Evolutionary conservation across 2,888 invertebrate species (phyloP), one percentile per base, ranked within the genome.

Genomic region (Lymantria dispar): DNA sequence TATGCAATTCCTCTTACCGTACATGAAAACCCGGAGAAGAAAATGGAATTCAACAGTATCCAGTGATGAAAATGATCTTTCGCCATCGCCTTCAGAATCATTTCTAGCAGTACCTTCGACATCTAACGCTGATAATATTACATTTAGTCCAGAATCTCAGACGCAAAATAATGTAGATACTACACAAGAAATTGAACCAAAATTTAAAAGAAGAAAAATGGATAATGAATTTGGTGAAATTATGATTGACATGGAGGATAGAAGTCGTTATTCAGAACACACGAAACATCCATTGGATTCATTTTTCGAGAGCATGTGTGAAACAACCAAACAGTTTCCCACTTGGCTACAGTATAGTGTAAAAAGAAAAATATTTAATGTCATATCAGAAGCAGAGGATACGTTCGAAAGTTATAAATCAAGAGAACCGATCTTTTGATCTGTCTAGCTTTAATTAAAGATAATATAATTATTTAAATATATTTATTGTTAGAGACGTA

Each of bases 221-320:
- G 64, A 66, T 8, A 63, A 52, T 14, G 66, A 68, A 7, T 55
- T 67, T 31, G 51, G 67, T 8, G 70, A 69, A 52, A 52, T 67
- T n/a, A 67, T 69, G 64, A 69, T 68, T 50, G 61, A 68, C 33
- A 67, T 69, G 48, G 68, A 64, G 3, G 62, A 65, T 9, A 54
- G 56, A 48, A 61, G 50, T 45, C 15, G 51, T 3, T 66, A 54
- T 9, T 22, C 41, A 10, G 56, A 66, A 0, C 49, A 45, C 0
- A 54, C 42, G 8, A 66, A 58, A 41, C 69, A 67, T 45, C 69
- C 67, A 0, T 48, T 67, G 46, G 64, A 67, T 29, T 67, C 62
- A 0, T 67, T 67, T 41, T 67, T 69, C 39, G 64, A 69, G 36
- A 69, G 70, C 41, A 69, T 67, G 70, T 69, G 67, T 54, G 67